Base-by-base conservation (phyloP, 2,888 invertebrate species). In the Lepidocyrtoides sp. region DNA sequence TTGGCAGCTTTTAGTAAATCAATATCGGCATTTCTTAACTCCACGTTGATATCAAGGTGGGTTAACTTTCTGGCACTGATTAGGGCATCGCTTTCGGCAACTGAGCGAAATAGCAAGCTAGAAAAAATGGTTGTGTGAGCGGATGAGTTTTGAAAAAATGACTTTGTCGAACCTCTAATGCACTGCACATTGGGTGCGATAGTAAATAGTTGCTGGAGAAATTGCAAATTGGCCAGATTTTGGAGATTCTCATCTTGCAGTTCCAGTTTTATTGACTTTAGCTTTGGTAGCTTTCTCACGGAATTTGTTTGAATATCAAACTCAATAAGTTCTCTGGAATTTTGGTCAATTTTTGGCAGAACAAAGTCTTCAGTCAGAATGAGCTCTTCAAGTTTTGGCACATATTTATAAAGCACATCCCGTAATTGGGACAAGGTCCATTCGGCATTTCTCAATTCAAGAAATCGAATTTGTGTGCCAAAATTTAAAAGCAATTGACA, bases 111-210 rank as follows among this genome's bases (percentile, higher is more conserved):
- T 12, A 91, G 32, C n/a, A 91, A 69, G 20, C 79, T 91, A 14
- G 91, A 91, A 86, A 91, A 91, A 12, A 91, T 85, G 29, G 91
- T 91, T 7, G 86, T 91, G 32, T 84, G 85, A 12, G 90, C 85
- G 54, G 63, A 32, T 26, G 82, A 69, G 20, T 75, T 72, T 60
- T 86, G 32, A 32, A 86, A 20, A 69, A 91, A 86, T 0, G 44
- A 8, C n/a, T 66, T 79, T 7, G 60, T 66, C n/a, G 79, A 82
- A 26, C 91, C 88, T 14, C 41, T 29, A 8, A 92, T 75, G n/a
- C 63, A 66, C 26, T 88, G 29, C 20, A 92, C 66, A 14, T 91
- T 92, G 14, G 92, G 92, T 0, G 91, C 88, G 32, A 89, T 57
- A 0, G 60, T 41, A 32, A 87, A 85, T 7, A 91, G 32, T 36